Conservation (phyloP, 2,888 invertebrate species). For the Gymnoscelis rufifasciata region DNA sequence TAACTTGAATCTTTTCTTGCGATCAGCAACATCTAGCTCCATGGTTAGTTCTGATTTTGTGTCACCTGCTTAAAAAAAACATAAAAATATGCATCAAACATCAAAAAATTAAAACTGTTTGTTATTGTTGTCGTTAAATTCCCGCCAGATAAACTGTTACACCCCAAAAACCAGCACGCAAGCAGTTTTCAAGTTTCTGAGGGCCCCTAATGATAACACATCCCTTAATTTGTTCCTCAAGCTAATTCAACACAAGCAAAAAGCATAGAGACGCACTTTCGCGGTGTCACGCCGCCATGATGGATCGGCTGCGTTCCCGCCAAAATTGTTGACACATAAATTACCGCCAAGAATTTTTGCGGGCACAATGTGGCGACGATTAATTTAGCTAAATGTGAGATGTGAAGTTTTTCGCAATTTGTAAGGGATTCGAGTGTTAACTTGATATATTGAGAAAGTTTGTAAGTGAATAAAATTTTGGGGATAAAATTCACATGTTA, state of each 20-base stretch:
- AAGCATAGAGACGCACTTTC: conserved; percentile 28
- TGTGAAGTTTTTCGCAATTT: conserved; percentile 18
- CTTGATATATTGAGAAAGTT: conserved; percentile 12
- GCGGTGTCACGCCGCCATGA: conserved; percentile 31
- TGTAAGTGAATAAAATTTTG: not conserved
- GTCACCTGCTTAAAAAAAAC: too few species aligned
- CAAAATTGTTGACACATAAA: conserved; percentile 43
- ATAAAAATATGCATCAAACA: too few species aligned
- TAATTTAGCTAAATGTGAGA: conserved; percentile 33
- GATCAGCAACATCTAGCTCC: too few species aligned
- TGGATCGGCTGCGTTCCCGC: conserved; percentile 33
- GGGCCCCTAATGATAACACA: conserved; percentile 14
- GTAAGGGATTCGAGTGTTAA: conserved; percentile 14
- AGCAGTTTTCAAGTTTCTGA: too few species aligned
- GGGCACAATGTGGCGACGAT: conserved; percentile 37
- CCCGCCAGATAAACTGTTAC: too few species aligned
- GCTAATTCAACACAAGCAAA: conserved; percentile 29
- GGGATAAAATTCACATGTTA: not conserved
- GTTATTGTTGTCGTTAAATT: too few species aligned
- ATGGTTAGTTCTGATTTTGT: too few species aligned
- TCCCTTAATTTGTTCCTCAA: conserved; percentile 16
- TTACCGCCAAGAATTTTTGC: conserved; percentile 36
- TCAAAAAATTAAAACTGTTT: too few species aligned
- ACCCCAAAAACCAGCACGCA: too few species aligned
- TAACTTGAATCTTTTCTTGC: too few species aligned